These are phyloP conservation scores for Hermaeophaga mercurialis DNA, from an alignment of 2,888 invertebrate genomes.

Conservation along the genomic window DNA sequence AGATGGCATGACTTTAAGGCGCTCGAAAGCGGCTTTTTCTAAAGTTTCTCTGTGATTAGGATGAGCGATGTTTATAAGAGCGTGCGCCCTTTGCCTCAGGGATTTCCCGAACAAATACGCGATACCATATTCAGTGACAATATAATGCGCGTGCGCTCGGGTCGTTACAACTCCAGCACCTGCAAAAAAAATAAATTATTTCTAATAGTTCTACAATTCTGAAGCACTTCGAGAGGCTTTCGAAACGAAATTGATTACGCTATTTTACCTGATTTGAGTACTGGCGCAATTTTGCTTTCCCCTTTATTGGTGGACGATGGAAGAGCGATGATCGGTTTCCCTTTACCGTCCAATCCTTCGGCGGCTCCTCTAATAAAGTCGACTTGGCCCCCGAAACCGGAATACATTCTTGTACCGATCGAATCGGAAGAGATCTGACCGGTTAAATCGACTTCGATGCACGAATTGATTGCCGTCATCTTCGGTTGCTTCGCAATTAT, in stretches of 20 bases:
- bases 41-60: constrained; percentile 83
- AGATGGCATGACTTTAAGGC: constrained; percentile 77
- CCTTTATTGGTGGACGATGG: constrained; percentile 80
- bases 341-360: constrained; percentile 80
- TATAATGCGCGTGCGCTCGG: constrained; percentile 89
- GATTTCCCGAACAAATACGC: constrained; percentile 89
- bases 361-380: constrained; percentile 94
- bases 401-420: constrained; percentile 80
- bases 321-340: constrained; percentile 91
- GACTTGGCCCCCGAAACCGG: constrained; percentile 92
- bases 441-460: constrained; percentile 92
- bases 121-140: constrained; percentile 92
- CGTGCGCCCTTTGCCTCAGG: constrained; percentile 87
- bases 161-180: constrained; percentile 92
- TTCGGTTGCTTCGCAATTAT: constrained; percentile 82
- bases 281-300: constrained; percentile 82
- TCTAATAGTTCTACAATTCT: not conserved
- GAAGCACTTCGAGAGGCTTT: not conserved
- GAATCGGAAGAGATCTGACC: constrained; percentile 94
- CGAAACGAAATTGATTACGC: not conserved
- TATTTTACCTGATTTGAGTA: constrained; percentile 75
- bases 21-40: constrained; percentile 87
- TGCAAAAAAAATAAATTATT: constrained; percentile 23
- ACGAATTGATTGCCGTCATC: constrained; percentile 97
- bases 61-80: constrained; percentile 86